Evolutionary conservation across 2,113 vertebrate genomes (phyloP), one percentile per base, ranked within the genome.

Genomic region (Indicator maculatus): DNA sequence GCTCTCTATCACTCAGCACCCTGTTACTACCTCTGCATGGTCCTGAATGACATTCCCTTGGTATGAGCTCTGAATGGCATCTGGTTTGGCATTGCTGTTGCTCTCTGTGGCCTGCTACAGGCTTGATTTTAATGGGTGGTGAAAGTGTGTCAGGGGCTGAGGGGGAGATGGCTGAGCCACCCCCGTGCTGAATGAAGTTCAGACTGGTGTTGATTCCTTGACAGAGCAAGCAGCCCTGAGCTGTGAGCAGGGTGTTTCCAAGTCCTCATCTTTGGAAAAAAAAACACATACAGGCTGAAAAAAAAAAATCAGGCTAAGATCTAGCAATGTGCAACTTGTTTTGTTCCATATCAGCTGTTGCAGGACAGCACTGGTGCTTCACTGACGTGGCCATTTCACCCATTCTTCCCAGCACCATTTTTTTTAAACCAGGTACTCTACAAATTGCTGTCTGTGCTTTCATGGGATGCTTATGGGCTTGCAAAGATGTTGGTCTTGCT

Each of bases 211-310:
- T 0, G 1, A 18, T 75, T 52, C 86, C 69, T 36, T 0, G 2
- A 70, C 24, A 56, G 75, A 80, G 89, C 0, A 2, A 44, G 55
- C 23, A 20, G 50, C 44, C 0, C 3, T 11, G 44, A 1, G 1
- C 59, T 47, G 77, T 0, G 0, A 77, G 63, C 0, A 0, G 27
- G 39, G 26, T 0, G 0, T 31, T 47, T 67, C 27, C 0, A 1
- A 76, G 53, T 44, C 33, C 53, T 41, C 27, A 28, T 28, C 52
- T n/a, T 36, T 36, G 41, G 28, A 31, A 77, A 61, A 88, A 55
- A 26, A 53, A 27, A 24, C 12, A 69, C 33, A 70, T 2, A 10
- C 8, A 47, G 2, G 8, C 47, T 72, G 41, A 63, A 4, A 70
- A 8, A 24, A 23, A 27, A 16, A 38, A 21, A 17, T 7, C 47